Conservation (phyloP, 2,113 vertebrate genomes). For the Halichoeres trimaculatus region DNA sequence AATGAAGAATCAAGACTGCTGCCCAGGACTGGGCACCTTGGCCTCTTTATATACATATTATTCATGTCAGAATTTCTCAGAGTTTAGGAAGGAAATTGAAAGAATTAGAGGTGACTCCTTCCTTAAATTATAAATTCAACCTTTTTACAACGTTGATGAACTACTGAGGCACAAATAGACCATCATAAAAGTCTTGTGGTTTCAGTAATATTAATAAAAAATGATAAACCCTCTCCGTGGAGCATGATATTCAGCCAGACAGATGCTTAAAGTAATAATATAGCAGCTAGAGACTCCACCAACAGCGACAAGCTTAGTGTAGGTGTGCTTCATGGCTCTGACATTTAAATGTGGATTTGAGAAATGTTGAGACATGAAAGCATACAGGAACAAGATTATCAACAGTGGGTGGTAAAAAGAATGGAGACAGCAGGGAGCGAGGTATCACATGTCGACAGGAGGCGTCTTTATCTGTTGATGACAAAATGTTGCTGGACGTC, state of each 20-base stretch:
- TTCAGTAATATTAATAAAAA: background rate
- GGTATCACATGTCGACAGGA: background rate
- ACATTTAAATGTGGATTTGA: conserved; percentile 56
- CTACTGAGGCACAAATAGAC: conserved; percentile 3
- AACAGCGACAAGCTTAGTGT: conserved; percentile 26
- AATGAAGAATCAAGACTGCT: conserved; percentile 22
- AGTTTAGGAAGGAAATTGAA: conserved; percentile 14
- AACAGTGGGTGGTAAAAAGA: conserved; percentile 37
- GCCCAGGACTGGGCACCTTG: conserved; percentile 22
- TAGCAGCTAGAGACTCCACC: background rate
- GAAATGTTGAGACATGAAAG: conserved; percentile 57
- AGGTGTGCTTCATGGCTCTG: conserved; percentile 31
- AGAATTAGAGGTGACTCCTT: background rate
- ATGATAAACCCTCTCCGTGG: background rate
- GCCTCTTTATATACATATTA: background rate
- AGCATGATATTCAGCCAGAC: background rate
- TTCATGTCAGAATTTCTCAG: conserved; percentile 9
- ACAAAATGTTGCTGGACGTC: conserved; percentile 25
- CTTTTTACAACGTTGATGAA: conserved; percentile 15
- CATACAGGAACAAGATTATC: conserved; percentile 54
- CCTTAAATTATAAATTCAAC: conserved; percentile 3
- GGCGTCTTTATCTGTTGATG: conserved; percentile 34
- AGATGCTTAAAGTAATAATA: conserved; percentile 25
- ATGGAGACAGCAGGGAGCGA: conserved; percentile 17
- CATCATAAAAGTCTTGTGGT: background rate